A percentile compares a stretch with the other conserved stretches of the same genome.
These are phyloP conservation scores for Sphaerodactylus townsendi DNA, from an alignment of 2,113 vertebrate species.

Conservation along the genomic window DNA sequence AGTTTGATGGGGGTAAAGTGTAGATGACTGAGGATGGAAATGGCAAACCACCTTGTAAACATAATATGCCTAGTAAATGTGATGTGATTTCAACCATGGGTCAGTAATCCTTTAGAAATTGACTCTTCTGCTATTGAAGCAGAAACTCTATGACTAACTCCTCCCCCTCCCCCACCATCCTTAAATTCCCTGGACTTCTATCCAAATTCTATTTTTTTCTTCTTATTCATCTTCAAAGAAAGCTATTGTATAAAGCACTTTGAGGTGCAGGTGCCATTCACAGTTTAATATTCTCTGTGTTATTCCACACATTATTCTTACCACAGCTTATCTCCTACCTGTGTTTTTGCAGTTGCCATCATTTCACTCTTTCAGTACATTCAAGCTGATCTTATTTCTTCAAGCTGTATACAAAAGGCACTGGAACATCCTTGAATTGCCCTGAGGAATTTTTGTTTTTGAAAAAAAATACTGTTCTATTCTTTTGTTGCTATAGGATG, in stretches of 20 bases:
- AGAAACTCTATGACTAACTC: too few species aligned
- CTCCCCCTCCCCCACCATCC: too few species aligned
- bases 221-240: neutral
- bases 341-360: neutral
- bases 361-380: neutral
- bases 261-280: neutral
- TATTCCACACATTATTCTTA: neutral
- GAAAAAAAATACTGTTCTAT: rapidly evolving
- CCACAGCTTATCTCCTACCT: neutral
- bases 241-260: neutral
- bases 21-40: too few species aligned
- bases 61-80: too few species aligned
- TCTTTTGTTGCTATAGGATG: rapidly evolving
- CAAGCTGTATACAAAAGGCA: rapidly evolving
- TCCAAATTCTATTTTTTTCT: too few species aligned
- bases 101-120: too few species aligned
- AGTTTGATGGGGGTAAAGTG: too few species aligned
- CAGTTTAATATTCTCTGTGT: neutral
- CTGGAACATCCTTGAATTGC: neutral
- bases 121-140: too few species aligned
- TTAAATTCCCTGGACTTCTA: too few species aligned
- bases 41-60: too few species aligned
- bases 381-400: neutral
- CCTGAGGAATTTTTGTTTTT: rapidly evolving
- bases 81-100: too few species aligned